These are phyloP conservation scores for Falco columbarius DNA, from an alignment of 2,797 vertebrate genomes.

Conservation along the genomic window DNA sequence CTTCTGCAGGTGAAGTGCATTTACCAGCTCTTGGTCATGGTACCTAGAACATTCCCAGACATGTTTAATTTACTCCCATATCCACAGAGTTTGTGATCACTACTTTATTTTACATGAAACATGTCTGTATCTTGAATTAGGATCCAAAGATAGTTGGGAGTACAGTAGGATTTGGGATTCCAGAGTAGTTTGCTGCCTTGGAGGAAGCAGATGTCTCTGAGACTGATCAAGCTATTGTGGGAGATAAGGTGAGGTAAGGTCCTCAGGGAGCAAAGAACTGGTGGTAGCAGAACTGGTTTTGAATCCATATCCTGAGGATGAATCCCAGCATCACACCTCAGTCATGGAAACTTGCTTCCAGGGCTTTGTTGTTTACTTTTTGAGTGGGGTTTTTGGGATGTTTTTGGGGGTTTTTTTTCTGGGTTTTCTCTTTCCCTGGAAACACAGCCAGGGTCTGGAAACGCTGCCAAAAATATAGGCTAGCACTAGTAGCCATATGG, in stretches of 20 bases:
- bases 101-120: background rate
- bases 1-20: background rate
- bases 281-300: background rate
- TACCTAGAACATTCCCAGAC: background rate
- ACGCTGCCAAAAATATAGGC: background rate
- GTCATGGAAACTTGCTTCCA: background rate
- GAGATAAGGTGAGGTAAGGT: background rate
- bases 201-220: background rate
- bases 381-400: background rate
- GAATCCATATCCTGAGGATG: background rate
- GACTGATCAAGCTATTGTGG: background rate
- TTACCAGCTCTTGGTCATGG: background rate
- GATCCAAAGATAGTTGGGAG: background rate
- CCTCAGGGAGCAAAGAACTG: background rate
- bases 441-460: background rate
- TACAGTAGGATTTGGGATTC: background rate
- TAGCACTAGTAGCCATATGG: background rate
- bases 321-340: background rate
- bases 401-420: too few species aligned
- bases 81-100: background rate
- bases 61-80: background rate
- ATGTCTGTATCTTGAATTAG: background rate
- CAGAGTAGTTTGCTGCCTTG: background rate
- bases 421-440: background rate
- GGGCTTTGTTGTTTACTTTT: background rate